Evolutionary conservation across 2,113 vertebrate genomes (phyloP).

Genomic region (Notarius quadriscutis): DNA sequence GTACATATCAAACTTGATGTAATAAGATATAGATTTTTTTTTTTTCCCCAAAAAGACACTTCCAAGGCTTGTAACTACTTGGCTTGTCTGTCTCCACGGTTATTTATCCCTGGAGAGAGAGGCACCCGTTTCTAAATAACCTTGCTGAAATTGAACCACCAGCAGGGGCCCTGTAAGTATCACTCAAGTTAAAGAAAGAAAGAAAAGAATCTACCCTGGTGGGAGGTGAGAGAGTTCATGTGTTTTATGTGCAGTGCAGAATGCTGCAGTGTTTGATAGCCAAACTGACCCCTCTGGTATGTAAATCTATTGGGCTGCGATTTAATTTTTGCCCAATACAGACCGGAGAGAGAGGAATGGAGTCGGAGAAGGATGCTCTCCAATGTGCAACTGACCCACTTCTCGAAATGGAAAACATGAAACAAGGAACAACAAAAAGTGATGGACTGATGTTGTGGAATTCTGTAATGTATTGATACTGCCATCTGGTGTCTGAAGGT

Average conservation of each 20-base stretch:
- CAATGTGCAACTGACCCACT: conserved; percentile 67
- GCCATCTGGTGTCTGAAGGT: conserved; percentile 60
- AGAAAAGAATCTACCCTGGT: neutral
- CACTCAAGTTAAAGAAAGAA: neutral
- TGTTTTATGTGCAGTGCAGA: conserved; percentile 38
- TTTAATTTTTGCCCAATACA: conserved; percentile 55
- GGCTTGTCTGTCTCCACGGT: conserved; percentile 3
- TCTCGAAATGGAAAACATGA: conserved; percentile 62
- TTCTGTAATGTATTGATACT: conserved; percentile 54
- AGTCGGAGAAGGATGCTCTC: conserved; percentile 54
- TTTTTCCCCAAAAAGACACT: neutral
- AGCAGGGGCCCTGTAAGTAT: conserved; percentile 19
- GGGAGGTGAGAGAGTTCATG: neutral
- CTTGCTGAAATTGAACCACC: conserved; percentile 46
- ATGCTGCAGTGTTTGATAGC: conserved; percentile 43
- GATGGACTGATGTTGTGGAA: neutral
- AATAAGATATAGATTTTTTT: neutral
- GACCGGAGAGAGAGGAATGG: conserved; percentile 39
- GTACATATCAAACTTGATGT: neutral
- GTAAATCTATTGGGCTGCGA: conserved; percentile 62
- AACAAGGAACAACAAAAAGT: neutral
- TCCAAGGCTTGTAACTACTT: neutral
- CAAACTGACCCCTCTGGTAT: conserved; percentile 56
- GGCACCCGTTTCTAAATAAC: conserved; percentile 39
- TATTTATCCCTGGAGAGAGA: conserved; percentile 47